A percentile compares a stretch with the other conserved stretches of the same genome.
Conservation (phyloP, 1,140 invertebrate genomes). For the Heliconius congener region DNA sequence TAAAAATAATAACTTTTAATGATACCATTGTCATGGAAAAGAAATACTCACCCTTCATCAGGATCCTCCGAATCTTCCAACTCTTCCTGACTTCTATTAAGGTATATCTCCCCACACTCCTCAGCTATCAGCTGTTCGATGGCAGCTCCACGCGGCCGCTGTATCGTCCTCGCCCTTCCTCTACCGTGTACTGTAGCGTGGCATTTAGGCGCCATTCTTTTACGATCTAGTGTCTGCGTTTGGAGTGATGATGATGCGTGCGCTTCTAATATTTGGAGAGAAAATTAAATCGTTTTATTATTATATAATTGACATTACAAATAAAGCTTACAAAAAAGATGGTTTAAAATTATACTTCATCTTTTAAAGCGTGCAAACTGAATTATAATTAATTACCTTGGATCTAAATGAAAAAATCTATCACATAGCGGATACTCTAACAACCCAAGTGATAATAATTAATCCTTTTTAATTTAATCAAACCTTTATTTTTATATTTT, state of each 20-base stretch:
- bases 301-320: no score
- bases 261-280: constrained; percentile 52
- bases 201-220: constrained; percentile 58
- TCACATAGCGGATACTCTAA: no score
- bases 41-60: constrained; percentile 60
- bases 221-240: constrained; percentile 73
- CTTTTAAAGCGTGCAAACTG: no score
- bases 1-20: no score
- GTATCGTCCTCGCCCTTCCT: constrained; percentile 56
- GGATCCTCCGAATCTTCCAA: constrained; percentile 72
- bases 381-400: no score
- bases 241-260: constrained; percentile 68
- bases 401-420: no score
- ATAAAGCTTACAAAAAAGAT: no score
- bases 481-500: no score
- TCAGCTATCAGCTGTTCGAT: constrained; percentile 76
- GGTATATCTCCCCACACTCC: constrained; percentile 65
- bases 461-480: no score
- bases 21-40: neutral
- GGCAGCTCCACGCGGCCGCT: constrained; percentile 61
- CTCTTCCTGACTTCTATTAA: constrained; percentile 69
- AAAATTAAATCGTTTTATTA: neutral
- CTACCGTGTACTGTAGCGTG: constrained; percentile 68
- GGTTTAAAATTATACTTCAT: no score
- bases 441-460: no score